Conservation (phyloP, 2,888 invertebrate species). For the Eupithecia pulchellata region DNA sequence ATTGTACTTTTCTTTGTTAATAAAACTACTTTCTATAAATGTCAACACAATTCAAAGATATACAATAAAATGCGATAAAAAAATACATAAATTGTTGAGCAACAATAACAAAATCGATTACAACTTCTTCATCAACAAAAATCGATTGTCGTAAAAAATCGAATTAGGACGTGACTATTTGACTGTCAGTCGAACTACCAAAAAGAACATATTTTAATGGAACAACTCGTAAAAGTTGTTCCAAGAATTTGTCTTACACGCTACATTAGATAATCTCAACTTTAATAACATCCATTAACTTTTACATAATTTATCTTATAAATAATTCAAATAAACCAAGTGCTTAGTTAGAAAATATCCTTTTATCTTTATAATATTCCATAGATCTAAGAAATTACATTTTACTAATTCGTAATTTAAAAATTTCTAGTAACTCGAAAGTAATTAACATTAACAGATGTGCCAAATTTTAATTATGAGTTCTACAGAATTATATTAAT, state of each 20-base stretch:
- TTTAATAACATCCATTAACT: not conserved
- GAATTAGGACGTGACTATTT: no score
- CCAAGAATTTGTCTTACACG: not conserved
- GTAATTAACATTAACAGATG: not conserved
- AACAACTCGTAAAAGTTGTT: not conserved
- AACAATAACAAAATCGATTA: no score
- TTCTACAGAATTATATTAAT: not conserved
- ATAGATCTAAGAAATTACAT: not conserved
- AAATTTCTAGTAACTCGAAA: not conserved
- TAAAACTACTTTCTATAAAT: no score
- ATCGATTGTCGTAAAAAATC: no score
- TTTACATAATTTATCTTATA: not conserved
- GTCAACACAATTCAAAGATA: no score
- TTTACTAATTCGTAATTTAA: not conserved
- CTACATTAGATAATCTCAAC: not conserved
- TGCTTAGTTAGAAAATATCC: not conserved
- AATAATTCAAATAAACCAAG: not conserved
- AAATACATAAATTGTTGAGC: no score
- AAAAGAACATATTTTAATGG: no score
- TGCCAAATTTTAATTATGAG: not conserved
- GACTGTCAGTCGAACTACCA: no score
- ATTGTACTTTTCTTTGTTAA: no score
- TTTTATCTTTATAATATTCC: not conserved
- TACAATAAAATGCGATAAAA: no score
- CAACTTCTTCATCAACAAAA: no score